Evolutionary conservation across 2,113 vertebrate genomes (phyloP), one percentile per base, ranked within the genome.

Genomic region (Lophura nycthemera): DNA sequence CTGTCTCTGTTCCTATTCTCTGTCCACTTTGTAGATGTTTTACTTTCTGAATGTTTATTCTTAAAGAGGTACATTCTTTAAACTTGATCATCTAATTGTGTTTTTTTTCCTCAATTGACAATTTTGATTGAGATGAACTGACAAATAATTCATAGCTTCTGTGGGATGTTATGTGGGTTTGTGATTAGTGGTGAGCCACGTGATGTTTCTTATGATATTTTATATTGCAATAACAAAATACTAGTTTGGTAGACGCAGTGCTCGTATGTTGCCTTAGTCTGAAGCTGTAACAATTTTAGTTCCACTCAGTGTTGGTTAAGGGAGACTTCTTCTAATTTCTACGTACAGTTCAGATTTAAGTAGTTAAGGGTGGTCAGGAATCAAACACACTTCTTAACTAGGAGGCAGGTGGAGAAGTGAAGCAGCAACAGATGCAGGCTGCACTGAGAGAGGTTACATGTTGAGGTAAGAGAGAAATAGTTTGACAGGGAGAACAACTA

Each of bases 111-210:
- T 45, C 6, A 34, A 19, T 38, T 15, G 5, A 21, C 42, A 20
- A 25, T 32, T 13, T 14, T 38, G 17, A 13, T 45, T 60, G 27
- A 34, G 19, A 11, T 19, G 40, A 22, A 7, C 25, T 50, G 13
- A 25, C 34, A 27, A 74, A 66, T 29, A 30, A 7, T 18, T 45
- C 8, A 21, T n/a, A 2, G 1, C 5, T 11, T 19, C 24, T 67
- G 50, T 40, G 34, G 30, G 25, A 40, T 2, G 24, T 30, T 0
- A 0, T 21, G 45, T 4, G 10, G 43, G 43, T 43, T 43, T 54
- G 40, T 20, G 43, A 10, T 8, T 22, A 29, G 32, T 0, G 10
- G 7, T 47, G 54, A 54, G 29, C 52, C 67, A 6, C 1, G 0
- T 52, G 14, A 9, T 12, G 18, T 36, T 42, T 40, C 40, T 34